These are phyloP conservation scores for Ciconia boyciana DNA, from an alignment of 2,113 vertebrate species.

Conservation along the genomic window DNA sequence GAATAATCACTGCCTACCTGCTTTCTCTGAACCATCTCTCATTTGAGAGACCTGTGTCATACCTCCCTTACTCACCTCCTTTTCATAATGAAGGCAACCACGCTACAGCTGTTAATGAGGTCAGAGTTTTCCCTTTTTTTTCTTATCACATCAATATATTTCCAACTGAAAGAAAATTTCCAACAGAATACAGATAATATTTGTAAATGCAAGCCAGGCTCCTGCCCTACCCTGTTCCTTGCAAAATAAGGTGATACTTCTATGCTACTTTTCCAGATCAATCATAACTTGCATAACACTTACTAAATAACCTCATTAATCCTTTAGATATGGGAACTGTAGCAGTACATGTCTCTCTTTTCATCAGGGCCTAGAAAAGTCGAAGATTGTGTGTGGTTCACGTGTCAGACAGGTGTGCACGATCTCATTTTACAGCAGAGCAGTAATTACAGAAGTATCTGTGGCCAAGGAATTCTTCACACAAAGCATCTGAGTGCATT, in stretches of 20 bases:
- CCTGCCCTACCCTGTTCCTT: neutral
- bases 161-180: neutral
- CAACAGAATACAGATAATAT: neutral
- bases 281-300: neutral
- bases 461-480: neutral
- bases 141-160: neutral
- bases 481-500: neutral
- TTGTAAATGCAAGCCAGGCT: neutral
- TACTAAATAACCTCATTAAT: neutral
- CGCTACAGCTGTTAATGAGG: neutral
- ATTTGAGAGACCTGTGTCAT: neutral
- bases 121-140: neutral
- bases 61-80: neutral
- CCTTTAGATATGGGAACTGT: neutral
- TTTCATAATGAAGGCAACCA: neutral
- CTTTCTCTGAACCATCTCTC: neutral
- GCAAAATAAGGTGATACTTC: neutral
- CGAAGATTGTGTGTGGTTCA: neutral
- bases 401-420: neutral
- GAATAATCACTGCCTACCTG: conserved; percentile 5
- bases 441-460: neutral
- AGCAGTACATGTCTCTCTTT: neutral
- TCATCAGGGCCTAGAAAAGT: neutral
- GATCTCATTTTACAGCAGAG: neutral
- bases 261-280: neutral